A percentile compares a stretch with the other conserved stretches of the same genome.
phyloP scores from a whole-genome alignment of 2,113 vertebrate species.

The Hiodon tergisus region DNA sequence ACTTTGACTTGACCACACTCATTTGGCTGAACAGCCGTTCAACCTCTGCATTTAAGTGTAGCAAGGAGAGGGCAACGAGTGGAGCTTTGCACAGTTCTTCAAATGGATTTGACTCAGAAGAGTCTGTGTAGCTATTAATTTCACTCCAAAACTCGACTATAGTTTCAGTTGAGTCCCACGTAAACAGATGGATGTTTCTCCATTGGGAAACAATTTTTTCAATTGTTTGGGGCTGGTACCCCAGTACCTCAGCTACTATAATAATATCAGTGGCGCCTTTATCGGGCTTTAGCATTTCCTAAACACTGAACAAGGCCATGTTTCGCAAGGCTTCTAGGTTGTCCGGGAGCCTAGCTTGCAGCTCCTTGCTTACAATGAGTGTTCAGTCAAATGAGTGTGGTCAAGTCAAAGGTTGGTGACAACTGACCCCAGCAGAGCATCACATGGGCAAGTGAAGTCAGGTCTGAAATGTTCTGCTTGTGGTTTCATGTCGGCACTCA shows the following conservation, averaged over 20 bases:
- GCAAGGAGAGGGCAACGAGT: slow-evolving; percentile 6
- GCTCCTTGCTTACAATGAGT: slow-evolving; percentile 6
- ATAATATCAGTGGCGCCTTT: slow-evolving; percentile 13
- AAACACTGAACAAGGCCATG: slow-evolving; percentile 9
- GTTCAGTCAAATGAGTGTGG: slow-evolving; percentile 28
- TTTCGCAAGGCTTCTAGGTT: slow-evolving; percentile 15
- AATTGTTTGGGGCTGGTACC: slow-evolving; percentile 12
- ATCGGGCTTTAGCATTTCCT: slow-evolving; percentile 12
- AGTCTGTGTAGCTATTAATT: not conserved
- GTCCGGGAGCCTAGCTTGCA: slow-evolving; percentile 17
- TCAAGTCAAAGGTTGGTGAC: slow-evolving; percentile 29
- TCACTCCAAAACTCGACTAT: slow-evolving; percentile 10
- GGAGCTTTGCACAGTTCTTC: slow-evolving; percentile 3
- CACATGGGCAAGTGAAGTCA: no score
- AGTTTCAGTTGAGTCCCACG: slow-evolving; percentile 7
- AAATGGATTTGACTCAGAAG: slow-evolving; percentile 6
- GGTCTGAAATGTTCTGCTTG: no score
- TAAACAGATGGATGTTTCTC: slow-evolving; percentile 13
- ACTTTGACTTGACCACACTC: slow-evolving; percentile 25
- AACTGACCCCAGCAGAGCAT: slow-evolving; percentile 19
- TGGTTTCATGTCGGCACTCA: no score
- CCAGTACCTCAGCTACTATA: slow-evolving; percentile 11
- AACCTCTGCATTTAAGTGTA: slow-evolving; percentile 16
- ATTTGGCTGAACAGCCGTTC: slow-evolving; percentile 25
- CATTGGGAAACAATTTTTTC: slow-evolving; percentile 8